phyloP scores from a whole-genome alignment of 1,140 invertebrate genomes.

The Drosophila nigrodunni region DNA sequence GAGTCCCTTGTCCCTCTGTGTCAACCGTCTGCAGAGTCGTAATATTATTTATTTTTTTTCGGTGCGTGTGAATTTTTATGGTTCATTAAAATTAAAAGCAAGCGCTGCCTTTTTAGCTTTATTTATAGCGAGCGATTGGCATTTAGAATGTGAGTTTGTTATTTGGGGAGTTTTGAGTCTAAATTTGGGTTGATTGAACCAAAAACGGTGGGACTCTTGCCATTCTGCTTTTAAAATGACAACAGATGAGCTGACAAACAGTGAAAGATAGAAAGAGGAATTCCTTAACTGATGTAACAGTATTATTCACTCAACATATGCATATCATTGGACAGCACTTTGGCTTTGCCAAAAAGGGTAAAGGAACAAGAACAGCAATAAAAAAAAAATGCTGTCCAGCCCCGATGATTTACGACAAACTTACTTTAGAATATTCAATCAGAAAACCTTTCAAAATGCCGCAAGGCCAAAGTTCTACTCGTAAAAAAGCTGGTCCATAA shows the following conservation, averaged over 20 bases:
- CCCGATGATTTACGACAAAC: constrained; percentile 73
- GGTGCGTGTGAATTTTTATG: constrained; percentile 81
- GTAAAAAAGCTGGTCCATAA: constrained; percentile 32
- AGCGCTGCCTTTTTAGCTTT: constrained; percentile 42
- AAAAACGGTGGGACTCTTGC: constrained; percentile 51
- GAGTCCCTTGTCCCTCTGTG: constrained; percentile 16
- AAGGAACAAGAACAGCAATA: constrained; percentile 15
- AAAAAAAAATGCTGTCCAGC: constrained; percentile 25
- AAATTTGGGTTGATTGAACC: constrained; percentile 49
- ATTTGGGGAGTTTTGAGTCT: constrained; percentile 5
- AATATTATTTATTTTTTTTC: constrained; percentile 46
- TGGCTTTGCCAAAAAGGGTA: constrained; percentile 26
- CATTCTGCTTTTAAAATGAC: constrained; percentile 18
- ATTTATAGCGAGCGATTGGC: constrained; percentile 74
- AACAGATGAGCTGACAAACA: constrained; percentile 29
- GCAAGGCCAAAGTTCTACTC: constrained; percentile 70
- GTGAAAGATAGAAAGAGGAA: constrained; percentile 6
- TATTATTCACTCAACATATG: constrained; percentile 38
- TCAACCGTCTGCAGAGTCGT: constrained; percentile 43
- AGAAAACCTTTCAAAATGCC: constrained; percentile 76
- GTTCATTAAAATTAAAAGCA: constrained; percentile 82
- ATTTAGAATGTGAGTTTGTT: constrained; percentile 43
- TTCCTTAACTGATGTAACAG: constrained; percentile 30
- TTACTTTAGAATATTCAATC: constrained; percentile 78
- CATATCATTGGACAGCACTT: constrained; percentile 33